phyloP scores from a whole-genome alignment of 2,113 vertebrate genomes.

The Oophaga pumilio region DNA sequence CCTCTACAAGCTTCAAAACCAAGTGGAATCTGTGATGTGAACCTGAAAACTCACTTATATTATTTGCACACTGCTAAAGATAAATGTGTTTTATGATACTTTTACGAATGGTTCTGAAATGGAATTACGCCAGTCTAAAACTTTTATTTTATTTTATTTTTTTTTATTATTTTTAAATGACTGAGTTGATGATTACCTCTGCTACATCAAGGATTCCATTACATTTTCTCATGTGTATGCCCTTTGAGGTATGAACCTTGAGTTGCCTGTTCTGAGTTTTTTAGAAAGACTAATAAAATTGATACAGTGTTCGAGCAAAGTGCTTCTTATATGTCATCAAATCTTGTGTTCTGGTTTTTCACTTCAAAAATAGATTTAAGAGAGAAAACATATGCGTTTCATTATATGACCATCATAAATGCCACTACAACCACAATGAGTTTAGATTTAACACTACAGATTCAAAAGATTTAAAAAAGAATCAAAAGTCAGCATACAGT shows the following conservation, averaged over 20 bases:
- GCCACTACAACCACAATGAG: neutral
- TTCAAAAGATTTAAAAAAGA: neutral
- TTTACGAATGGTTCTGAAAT: neutral
- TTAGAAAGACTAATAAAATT: slow-evolving; percentile 41
- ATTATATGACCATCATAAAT: slow-evolving; percentile 18
- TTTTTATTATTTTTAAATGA: neutral
- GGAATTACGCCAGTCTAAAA: neutral
- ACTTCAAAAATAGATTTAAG: slow-evolving; percentile 17
- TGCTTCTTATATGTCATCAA: slow-evolving; percentile 26
- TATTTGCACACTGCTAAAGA: neutral
- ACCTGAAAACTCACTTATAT: neutral
- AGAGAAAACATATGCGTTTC: slow-evolving; percentile 18
- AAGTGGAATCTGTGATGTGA: neutral
- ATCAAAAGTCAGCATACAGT: neutral
- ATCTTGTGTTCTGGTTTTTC: neutral
- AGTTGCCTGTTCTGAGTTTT: neutral
- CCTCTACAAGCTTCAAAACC: neutral
- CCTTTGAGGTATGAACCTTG: slow-evolving; percentile 32
- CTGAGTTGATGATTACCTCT: slow-evolving; percentile 10
- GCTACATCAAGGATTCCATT: slow-evolving; percentile 11
- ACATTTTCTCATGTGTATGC: slow-evolving; percentile 10
- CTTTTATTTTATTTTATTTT: neutral
- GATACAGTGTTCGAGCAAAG: slow-evolving; percentile 10
- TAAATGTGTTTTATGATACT: neutral
- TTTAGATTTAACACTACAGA: neutral